Evolutionary conservation across 2,888 invertebrate species (phyloP).

Genomic region (Dexiosoma caninum): DNA sequence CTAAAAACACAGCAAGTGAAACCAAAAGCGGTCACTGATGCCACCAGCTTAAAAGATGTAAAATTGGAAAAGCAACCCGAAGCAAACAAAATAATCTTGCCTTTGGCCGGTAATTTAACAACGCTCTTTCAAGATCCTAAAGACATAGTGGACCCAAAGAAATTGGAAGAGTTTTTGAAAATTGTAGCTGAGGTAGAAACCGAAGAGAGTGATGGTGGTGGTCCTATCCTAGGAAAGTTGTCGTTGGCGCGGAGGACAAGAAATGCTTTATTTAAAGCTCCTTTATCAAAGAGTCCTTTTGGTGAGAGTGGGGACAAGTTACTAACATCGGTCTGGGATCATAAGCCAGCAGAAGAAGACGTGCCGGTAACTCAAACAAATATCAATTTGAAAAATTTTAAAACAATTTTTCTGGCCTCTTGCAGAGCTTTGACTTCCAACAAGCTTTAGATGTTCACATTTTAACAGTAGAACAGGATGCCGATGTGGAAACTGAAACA

Average conservation of each 20-base stretch:
- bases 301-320: conserved; percentile 60
- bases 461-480: conserved; percentile 72
- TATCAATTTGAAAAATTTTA: neutral
- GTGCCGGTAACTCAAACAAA: conserved; percentile 63
- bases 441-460: conserved; percentile 71
- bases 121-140: conserved; percentile 77
- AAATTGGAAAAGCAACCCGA: conserved; percentile 20
- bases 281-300: conserved; percentile 67
- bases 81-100: conserved; percentile 44
- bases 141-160: conserved; percentile 77
- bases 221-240: conserved; percentile 83
- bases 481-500: conserved; percentile 74
- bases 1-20: conserved; percentile 67
- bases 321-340: conserved; percentile 71
- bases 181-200: conserved; percentile 77
- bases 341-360: conserved; percentile 64
- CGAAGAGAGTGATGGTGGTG: conserved; percentile 78
- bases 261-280: conserved; percentile 79
- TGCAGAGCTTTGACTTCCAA: conserved; percentile 71
- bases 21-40: neutral
- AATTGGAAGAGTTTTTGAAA: conserved; percentile 75
- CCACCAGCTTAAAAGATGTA: conserved; percentile 28
- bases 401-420: neutral
- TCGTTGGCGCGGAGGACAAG: conserved; percentile 84
- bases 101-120: conserved; percentile 68